A percentile compares a stretch with the other conserved stretches of the same genome.
Conservation (phyloP, 2,113 vertebrate species). For the Casuarius casuarius region DNA sequence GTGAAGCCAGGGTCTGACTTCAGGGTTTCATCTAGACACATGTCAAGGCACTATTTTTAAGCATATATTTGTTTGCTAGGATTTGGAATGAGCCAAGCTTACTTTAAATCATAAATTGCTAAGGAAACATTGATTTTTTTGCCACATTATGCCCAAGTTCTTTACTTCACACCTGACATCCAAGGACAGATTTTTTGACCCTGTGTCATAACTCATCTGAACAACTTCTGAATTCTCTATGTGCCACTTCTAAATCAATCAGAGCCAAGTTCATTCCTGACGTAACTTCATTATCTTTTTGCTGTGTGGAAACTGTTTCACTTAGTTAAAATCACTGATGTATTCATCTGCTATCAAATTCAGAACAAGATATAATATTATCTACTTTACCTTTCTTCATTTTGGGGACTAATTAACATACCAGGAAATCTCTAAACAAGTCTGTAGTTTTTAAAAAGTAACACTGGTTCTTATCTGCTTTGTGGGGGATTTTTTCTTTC, state of each 20-base stretch:
- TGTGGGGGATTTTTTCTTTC: not conserved
- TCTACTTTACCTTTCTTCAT: not conserved
- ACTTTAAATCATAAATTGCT: not conserved
- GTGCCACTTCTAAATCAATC: not conserved
- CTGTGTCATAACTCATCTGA: not conserved
- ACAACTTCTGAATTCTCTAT: not conserved
- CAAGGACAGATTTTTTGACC: not conserved
- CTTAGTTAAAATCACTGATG: not conserved
- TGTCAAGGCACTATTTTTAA: not conserved
- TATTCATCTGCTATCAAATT: not conserved
- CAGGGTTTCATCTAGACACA: not conserved
- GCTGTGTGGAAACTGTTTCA: not conserved
- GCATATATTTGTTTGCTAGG: not conserved
- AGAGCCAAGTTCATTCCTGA: not conserved
- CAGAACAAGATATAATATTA: not conserved
- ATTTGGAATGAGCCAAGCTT: not conserved
- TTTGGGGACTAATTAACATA: not conserved
- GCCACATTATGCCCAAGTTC: not conserved
- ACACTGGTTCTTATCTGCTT: not conserved
- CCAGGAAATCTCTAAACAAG: not conserved
- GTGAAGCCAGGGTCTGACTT: not conserved
- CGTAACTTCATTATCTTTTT: not conserved
- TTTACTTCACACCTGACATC: not conserved
- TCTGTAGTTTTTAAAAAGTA: not conserved
- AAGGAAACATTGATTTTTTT: not conserved